Base-by-base conservation (phyloP, 2,888 invertebrate genomes). In the Sarcophaga rosellei region DNA sequence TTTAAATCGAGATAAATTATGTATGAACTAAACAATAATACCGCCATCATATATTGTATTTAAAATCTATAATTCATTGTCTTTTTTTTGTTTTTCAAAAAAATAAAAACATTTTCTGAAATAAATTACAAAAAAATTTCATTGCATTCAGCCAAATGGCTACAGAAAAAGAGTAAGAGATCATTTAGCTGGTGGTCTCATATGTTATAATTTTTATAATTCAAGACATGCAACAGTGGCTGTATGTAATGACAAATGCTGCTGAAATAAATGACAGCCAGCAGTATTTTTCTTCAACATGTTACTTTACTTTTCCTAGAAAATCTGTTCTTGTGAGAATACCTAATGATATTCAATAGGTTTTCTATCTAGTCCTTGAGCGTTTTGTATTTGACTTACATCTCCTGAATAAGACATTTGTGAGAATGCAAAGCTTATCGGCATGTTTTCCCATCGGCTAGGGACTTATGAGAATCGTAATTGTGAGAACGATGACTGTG, bases 121-220 rank as follows among this genome's bases (percentile, higher is more conserved):
- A 84, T 4, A 74, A 59, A 73, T 45, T 66, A 78, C 25, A 57
- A 62, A 61, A 66, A 70, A 72, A 59, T 11, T 20, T 35, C 35
- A 68, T 45, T 77, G 59, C 10, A 23, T 59, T 63, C 12, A 21
- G 23, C 15, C 25, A n/a, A 62, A 81, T 35, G 35, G 35, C 8
- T 10, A 23, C 45, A 11, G 10, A 61, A 35, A 66, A 72, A 72
- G 35, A 15, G n/a, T 61, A 45, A 8, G 10, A 47, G 47, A 70
- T 72, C 59, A 72, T 84, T 84, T 65, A 74, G 77, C 69, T 81
- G 86, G 84, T 86, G 86, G 86, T 86, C 86, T 75, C 21, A 65
- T 23, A 69, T 76, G 57, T 86, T 77, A 84, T 70, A 75, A 61
- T 70, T 80, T 80, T 35, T 47, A 74, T 62, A 65, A 80, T 76